Evolutionary conservation across 2,797 vertebrate genomes (phyloP).

Genomic region (Bradypodion ventrale): DNA sequence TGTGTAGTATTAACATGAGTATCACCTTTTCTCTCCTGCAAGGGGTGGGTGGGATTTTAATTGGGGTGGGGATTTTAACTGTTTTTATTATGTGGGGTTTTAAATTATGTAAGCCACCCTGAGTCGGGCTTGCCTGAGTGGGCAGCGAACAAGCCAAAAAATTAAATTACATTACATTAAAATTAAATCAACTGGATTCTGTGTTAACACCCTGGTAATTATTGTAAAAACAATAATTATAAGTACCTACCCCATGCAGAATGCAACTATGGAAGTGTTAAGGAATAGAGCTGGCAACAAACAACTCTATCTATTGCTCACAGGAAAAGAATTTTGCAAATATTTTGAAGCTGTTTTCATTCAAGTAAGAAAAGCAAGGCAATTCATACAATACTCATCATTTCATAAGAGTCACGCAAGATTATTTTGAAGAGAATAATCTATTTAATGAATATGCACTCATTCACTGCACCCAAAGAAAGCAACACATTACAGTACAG

Average conservation of each 20-base stretch:
- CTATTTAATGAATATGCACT: neutral
- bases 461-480: neutral
- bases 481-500: too few relatives aligned
- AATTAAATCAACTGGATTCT: neutral
- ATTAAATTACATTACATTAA: too few relatives aligned
- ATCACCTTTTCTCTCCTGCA: too few relatives aligned
- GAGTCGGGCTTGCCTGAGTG: too few relatives aligned
- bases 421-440: neutral
- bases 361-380: neutral
- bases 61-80: too few relatives aligned
- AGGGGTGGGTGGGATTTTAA: too few relatives aligned
- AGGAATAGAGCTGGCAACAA: neutral
- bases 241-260: neutral
- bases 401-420: neutral
- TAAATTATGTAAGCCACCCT: too few relatives aligned
- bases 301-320: neutral
- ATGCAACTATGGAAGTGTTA: neutral
- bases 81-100: too few relatives aligned
- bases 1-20: neutral
- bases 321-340: neutral
- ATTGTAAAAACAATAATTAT: neutral
- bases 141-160: too few relatives aligned
- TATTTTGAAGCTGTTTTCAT: constrained; percentile 1
- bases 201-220: neutral
- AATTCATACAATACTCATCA: neutral